A percentile compares a stretch with the other conserved stretches of the same genome.
Conservation (phyloP, 2,113 vertebrate genomes). For the Shinisaurus crocodilurus region DNA sequence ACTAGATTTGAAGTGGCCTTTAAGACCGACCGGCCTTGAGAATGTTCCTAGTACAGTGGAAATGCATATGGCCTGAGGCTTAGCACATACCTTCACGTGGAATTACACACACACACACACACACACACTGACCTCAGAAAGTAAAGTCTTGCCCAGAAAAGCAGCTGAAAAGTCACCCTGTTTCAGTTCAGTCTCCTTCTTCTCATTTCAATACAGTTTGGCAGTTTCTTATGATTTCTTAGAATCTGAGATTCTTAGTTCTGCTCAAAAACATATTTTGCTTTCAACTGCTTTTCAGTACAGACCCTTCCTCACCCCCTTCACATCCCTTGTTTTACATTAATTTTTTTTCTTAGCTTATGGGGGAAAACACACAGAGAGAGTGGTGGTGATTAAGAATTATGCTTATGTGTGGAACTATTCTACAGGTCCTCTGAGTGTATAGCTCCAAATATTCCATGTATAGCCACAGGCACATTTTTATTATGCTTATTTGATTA, state of each 20-base stretch:
- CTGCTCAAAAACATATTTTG: not conserved
- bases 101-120: not conserved
- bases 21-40: not conserved
- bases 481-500: not conserved
- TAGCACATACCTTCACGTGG: not conserved
- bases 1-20: not conserved
- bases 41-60: constrained; percentile 12
- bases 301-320: not conserved
- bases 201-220: too few relatives aligned
- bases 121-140: not conserved
- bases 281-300: not conserved
- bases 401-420: not conserved
- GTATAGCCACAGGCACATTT: not conserved
- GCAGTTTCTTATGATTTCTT: not conserved
- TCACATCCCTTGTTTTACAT: not conserved
- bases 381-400: not conserved
- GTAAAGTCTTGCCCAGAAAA: not conserved
- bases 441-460: not conserved
- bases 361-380: not conserved
- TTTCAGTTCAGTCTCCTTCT: not conserved
- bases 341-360: not conserved
- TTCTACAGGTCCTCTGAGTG: not conserved
- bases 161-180: not conserved
- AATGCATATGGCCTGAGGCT: not conserved
- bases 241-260: not conserved